These are phyloP conservation scores for Melanchra persicariae DNA, from an alignment of 2,888 invertebrate species.

Conservation along the genomic window DNA sequence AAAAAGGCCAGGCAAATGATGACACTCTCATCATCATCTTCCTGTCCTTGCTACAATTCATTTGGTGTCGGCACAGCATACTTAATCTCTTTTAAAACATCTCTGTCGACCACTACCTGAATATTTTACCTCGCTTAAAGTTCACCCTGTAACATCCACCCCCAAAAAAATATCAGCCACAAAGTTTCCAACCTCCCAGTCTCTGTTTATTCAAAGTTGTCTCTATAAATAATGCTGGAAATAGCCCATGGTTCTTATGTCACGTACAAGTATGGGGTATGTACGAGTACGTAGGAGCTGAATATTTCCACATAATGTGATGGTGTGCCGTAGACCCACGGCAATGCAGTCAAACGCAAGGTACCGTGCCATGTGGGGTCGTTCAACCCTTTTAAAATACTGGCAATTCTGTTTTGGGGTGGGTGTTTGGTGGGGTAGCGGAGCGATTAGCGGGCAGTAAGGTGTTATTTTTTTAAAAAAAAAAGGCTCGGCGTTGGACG, in stretches of 20 bases:
- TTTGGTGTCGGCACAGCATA: no score
- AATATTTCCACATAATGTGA: constrained; percentile 46
- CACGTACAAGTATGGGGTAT: not conserved
- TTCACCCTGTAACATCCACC: not conserved
- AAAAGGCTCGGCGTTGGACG: no score
- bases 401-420: constrained; percentile 69
- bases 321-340: constrained; percentile 69
- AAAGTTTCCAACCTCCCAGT: not conserved
- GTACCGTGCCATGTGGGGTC: constrained; percentile 80
- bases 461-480: no score
- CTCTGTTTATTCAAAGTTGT: not conserved
- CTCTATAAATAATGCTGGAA: not conserved
- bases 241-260: constrained; percentile 2
- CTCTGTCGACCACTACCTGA: no score
- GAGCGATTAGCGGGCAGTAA: constrained; percentile 52
- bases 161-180: not conserved
- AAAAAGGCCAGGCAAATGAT: no score
- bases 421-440: constrained; percentile 21
- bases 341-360: constrained; percentile 88
- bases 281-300: constrained; percentile 7
- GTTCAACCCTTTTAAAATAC: constrained; percentile 83
- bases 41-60: no score
- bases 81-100: no score
- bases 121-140: not conserved
- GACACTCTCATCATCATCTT: no score